phyloP scores from a whole-genome alignment of 2,797 vertebrate species.

The Galaxias olidus region DNA sequence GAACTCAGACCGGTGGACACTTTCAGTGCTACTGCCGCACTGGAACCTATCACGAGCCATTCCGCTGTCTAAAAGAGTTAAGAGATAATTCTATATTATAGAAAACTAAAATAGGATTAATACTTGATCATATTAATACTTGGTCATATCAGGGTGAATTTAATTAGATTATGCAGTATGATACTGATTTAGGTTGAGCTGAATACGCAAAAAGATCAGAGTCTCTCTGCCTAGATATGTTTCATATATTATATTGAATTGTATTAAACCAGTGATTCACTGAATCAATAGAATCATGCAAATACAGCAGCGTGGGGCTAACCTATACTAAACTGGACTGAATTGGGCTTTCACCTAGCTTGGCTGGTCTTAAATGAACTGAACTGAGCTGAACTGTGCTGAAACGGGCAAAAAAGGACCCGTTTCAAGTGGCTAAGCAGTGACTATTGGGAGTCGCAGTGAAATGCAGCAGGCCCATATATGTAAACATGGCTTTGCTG shows the following conservation, averaged over 20 bases:
- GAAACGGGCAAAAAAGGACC: constrained; percentile 5
- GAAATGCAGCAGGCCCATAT: constrained; percentile 38
- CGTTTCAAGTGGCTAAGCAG: constrained; percentile 28
- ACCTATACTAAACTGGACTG: neutral
- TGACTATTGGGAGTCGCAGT: constrained; percentile 10
- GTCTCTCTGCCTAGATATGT: too few species aligned
- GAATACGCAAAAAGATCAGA: too few species aligned
- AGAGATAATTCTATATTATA: neutral
- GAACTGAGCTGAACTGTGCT: neutral
- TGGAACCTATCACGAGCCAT: neutral
- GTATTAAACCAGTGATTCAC: neutral
- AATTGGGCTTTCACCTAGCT: neutral
- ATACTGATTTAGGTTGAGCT: too few species aligned
- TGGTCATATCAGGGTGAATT: too few species aligned
- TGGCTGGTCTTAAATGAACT: too few species aligned
- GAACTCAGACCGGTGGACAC: constrained; percentile 3
- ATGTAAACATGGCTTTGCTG: constrained; percentile 39
- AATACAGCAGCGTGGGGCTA: neutral
- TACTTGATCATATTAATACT: too few species aligned
- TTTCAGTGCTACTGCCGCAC: neutral
- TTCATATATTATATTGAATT: too few species aligned
- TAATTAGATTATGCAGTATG: too few species aligned
- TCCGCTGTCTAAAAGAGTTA: neutral
- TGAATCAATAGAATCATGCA: neutral
- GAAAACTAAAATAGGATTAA: too few species aligned